Base-by-base conservation (phyloP, 2,113 vertebrate genomes). In the Periophthalmodon schlosseri region DNA sequence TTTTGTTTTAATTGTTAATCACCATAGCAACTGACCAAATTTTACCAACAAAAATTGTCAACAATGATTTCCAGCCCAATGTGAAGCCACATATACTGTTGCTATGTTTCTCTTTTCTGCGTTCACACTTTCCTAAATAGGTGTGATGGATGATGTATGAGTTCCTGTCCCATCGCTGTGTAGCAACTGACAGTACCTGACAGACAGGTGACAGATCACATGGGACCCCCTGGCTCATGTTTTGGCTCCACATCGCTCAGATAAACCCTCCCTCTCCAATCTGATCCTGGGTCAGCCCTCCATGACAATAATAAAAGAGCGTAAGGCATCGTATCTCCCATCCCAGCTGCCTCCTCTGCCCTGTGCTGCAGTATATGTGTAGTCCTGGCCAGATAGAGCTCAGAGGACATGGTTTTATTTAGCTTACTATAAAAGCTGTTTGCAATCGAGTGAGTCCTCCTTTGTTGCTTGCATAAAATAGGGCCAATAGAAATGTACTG, bases 151-250 rank as follows among this genome's bases (percentile, higher is more conserved):
- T 87, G 63, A 3, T 75, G 60, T 5, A 47, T 69, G 68, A 69
- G 83, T 78, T 79, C 34, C 78, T 44, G 5, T 56, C 68, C 75
- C 54, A 50, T 77, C 68, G 44, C 23, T 13, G 58, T 33, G 68
- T 34, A 66, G 44, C 86, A 74, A 64, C 79, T 56, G 52, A 56
- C 65, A 71, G 80, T 86, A 74, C 67, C 79, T 56, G 52, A 56
- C 65, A 71, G 80, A 87, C 75, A 60, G 77, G 81, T 85, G 87
- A 89, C 74, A 72, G 75, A 87, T 89, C 71, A 58, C 77, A 63
- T 18, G 68, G 77, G 77, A 70, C 69, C 20, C 0, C 15, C 65
- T 34, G 70, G 78, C 81, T 85, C 82, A 74, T 73, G 86, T 79
- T 83, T 63, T 71, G 72, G 68, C 70, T 68, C 49, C 68, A 58